Base-by-base conservation (phyloP, 37 sponge, comb jelly and placozoan species). In the Petrosia ficiformis region DNA sequence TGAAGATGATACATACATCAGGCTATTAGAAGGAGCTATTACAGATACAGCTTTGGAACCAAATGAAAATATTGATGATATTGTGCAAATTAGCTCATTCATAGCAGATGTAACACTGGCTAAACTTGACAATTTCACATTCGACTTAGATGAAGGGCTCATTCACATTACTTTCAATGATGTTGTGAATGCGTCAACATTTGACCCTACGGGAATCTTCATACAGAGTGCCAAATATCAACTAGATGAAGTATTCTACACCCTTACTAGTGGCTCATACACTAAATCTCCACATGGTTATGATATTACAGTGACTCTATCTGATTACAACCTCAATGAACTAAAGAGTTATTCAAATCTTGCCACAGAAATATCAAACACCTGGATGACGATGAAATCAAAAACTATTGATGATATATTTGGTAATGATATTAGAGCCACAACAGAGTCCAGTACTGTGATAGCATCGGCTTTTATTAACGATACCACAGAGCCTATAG, bases 91-190 rank as follows among this genome's bases (percentile, higher is more conserved):
- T 42, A 32, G 16, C 24, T 5, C 38, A 5, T 70, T 86, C n/a
- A 30, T 14, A 5, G 68, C 8, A 30, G 94, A 89, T 41, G 56
- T 36, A 6, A 86, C 79, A 0, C 59, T 28, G 1, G 44, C 84
- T 0, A 36, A 69, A 52, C 68, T 93, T 41, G 66, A 52, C 29
- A 72, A 77, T 8, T 93, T 89, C 79, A 73, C 72, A 3, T 71
- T 93, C 4, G 94, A 93, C 35, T 48, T 93, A 77, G 57, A 93
- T 68, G 56, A 57, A 16, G 94, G 94, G 0, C 68, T 79, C 2
- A 66, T 93, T 2, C 69, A 82, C 44, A 59, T 93, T n/a, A 80
- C 84, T 14, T 93, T 93, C 59, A 80, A 78, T 76, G 90, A 93
- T 67, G 73, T 93, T 52, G 81, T 93, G 21, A 70, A 85, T 57